phyloP scores from a whole-genome alignment of 2,113 vertebrate genomes.

The Prionailurus bengalensis region DNA sequence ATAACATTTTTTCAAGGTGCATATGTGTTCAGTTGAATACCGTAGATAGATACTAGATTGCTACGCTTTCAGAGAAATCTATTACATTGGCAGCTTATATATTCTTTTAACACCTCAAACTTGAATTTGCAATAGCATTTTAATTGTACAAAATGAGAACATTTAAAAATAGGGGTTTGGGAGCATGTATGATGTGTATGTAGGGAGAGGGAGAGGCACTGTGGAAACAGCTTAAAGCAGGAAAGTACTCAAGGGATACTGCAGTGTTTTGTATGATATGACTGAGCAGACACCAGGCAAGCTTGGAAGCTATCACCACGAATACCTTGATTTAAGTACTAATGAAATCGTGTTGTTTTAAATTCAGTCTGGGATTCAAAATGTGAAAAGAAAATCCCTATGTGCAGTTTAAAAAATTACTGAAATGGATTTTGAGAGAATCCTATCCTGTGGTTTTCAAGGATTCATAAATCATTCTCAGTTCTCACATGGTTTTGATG shows the following conservation, averaged over 20 bases:
- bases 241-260: not conserved
- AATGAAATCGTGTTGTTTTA: constrained; percentile 49
- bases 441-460: not conserved
- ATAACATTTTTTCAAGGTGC: not conserved
- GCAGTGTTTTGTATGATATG: not conserved
- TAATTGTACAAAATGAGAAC: not conserved
- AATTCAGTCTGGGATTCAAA: constrained; percentile 23
- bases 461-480: constrained; percentile 48
- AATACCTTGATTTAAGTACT: not conserved
- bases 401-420: not conserved
- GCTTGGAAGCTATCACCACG: not conserved
- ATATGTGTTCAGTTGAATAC: not conserved
- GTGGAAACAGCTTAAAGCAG: not conserved
- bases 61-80: not conserved
- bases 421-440: constrained; percentile 43
- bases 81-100: not conserved
- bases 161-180: not conserved
- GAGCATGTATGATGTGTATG: not conserved
- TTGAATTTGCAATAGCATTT: not conserved
- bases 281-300: not conserved
- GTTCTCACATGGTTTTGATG: constrained; percentile 16
- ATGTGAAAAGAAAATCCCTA: not conserved
- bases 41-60: not conserved
- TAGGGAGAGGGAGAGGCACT: not conserved
- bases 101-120: not conserved